Base-by-base conservation (phyloP, 2,797 vertebrate species). In the Acrossocheilus fasciatus region DNA sequence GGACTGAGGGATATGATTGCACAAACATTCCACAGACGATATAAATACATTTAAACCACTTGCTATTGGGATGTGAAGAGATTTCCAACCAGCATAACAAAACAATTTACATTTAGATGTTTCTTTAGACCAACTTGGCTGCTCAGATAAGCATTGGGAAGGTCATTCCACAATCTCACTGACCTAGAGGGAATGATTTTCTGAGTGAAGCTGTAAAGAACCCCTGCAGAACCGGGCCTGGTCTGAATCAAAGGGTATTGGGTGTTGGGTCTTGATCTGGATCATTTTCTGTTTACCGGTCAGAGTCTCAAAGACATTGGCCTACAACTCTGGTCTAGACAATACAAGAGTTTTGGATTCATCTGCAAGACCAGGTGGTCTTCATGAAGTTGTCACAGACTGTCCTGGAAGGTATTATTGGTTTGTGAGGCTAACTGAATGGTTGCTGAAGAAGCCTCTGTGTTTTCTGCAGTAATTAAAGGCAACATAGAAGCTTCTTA, bases 401-500 rank as follows among this genome's bases (percentile, higher is more conserved):
- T 82, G 34, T 70, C 30, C 2, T n/a, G 30, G 8, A 43, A 6
- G 7, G 6, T 39, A 34, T 81, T 18, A 54, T 41, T 26, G 50
- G n/a, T 23, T 77, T 77, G 50, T 77, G 47, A 57, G 50, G 74
- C 18, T 77, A 77, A 50, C 8, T 75, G 8, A 75, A 50, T 18
- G 72, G 45, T 4, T 64, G 70, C 36, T 72, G n/a, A 34, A 50
- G 30, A 52, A 36, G 47, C 20, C 11, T 59, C 26, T 73, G 80
- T 34, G 52, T 83, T 76, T 76, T 17, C 17, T 77, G 45, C 43
- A 52, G 8, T 76, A 76, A 66, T 84, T 76, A 66, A 50, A 47
- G 9, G 10, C 76, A 47, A 76, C 14, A 76, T 52, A n/a, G 14
- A 23, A 68, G 8, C 6, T n/a, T 26, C 10, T 77, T 66, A 36